Evolutionary conservation across 2,888 invertebrate species (phyloP).

Genomic region (Microplitis manilae): DNA sequence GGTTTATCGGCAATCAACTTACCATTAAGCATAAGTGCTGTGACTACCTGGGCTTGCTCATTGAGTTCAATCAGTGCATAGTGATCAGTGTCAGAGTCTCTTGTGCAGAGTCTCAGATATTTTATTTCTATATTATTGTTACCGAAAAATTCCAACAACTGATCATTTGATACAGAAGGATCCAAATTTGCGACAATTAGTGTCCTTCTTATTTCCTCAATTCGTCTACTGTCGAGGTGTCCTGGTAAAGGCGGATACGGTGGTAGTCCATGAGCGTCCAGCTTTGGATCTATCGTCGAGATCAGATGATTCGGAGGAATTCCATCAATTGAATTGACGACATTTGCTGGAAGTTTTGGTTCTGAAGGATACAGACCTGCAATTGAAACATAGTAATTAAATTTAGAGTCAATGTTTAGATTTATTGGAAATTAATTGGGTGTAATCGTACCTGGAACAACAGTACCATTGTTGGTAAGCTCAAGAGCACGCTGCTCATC

Average conservation of each 20-base stretch:
- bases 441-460: slow-evolving; percentile 78
- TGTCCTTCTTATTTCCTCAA: slow-evolving; percentile 97
- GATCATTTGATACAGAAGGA: slow-evolving; percentile 80
- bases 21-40: slow-evolving; percentile 90
- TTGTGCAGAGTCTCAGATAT: slow-evolving; percentile 92
- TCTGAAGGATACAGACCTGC: slow-evolving; percentile 84
- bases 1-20: slow-evolving; percentile 81
- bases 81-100: slow-evolving; percentile 82
- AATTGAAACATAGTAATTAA: slow-evolving; percentile 8
- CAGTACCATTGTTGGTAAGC: slow-evolving; percentile 90
- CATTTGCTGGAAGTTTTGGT: slow-evolving; percentile 91
- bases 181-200: slow-evolving; percentile 86
- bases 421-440: background rate
- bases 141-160: slow-evolving; percentile 90
- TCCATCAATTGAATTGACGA: slow-evolving; percentile 89
- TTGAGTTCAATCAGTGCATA: slow-evolving; percentile 95
- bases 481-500: slow-evolving; percentile 96
- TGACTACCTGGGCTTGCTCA: slow-evolving; percentile 90
- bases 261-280: slow-evolving; percentile 86
- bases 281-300: slow-evolving; percentile 90
- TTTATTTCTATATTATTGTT: slow-evolving; percentile 91
- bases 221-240: slow-evolving; percentile 88
- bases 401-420: background rate
- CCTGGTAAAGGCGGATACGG: slow-evolving; percentile 93
- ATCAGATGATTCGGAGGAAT: slow-evolving; percentile 86